Evolutionary conservation across 2,113 vertebrate genomes (phyloP), one percentile per base, ranked within the genome.

Genomic region (Phalacrocorax aristotelis): DNA sequence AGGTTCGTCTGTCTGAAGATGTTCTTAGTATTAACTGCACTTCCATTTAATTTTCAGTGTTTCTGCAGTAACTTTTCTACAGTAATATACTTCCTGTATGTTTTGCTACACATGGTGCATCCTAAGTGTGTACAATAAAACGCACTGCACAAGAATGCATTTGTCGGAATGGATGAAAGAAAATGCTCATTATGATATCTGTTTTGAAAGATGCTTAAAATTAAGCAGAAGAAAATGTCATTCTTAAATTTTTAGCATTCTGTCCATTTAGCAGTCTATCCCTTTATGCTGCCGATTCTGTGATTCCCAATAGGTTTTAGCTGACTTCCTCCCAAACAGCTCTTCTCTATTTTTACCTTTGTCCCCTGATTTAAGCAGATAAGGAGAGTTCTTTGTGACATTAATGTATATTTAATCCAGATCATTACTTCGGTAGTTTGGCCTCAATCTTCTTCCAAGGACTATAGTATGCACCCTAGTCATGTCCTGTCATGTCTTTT

Each of bases 391-490:
- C 52, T 92, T 68, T 87, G 26, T 84, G 81, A 80, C 70, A 52
- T 80, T 80, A 93, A 49, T 70, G 48, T 84, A 80, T 75, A 90
- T 90, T 94, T 91, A 93, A 95, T 95, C 69, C 27, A 89, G 48
- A 80, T 92, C 76, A 83, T 78, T 95, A 81, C 40, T 86, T 90
- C 5, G 6, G 36, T 48, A 87, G 58, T 89, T 84, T 69, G 74
- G 70, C 77, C 80, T 97, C 80, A 92, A 13, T 96, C 91, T 92
- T 94, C 60, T 89, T 94, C 87, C 83, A 83, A 68, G 51, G 61
- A 54, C 81, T 87, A 22, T 13, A 90, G 44, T 40, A 70, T 51
- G 71, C 46, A 76, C 20, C 46, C 36, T 32, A 90, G 75, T 68
- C 64, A 19, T 83, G 91, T 90, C 77, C 62, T 95, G 78, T 92